Evolutionary conservation across 2,888 invertebrate species (phyloP).

Genomic region (Protonemura montana): DNA sequence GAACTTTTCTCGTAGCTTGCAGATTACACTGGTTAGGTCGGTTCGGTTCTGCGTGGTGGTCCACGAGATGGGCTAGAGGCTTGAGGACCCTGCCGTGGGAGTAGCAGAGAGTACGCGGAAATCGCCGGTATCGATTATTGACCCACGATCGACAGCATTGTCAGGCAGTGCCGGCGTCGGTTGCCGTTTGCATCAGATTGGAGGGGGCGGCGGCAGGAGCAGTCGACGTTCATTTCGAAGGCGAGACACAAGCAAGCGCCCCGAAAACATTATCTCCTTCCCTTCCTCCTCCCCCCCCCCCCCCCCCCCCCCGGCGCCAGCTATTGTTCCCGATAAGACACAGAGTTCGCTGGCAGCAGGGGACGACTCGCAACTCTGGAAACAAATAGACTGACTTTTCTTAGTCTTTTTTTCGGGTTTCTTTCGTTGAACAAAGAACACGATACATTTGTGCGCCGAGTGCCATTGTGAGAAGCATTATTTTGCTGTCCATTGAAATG

Average conservation of each 20-base stretch:
- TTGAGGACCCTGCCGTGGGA: not conserved
- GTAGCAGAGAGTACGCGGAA: not conserved
- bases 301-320: no score
- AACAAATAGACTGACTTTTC: not conserved
- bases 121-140: conserved; percentile 39
- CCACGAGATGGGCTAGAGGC: not conserved
- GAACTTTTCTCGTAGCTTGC: conserved; percentile 38
- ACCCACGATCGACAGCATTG: conserved; percentile 18
- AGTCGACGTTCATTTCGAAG: not conserved
- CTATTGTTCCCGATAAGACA: conserved; percentile 20
- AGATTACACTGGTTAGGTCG: conserved; percentile 26
- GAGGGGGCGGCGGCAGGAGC: not conserved
- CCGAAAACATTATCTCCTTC: not conserved
- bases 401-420: not conserved
- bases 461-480: not conserved
- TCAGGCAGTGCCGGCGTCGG: not conserved
- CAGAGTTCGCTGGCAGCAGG: not conserved
- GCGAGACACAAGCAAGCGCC: not conserved
- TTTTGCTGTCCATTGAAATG: not conserved
- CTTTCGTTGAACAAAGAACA: not conserved
- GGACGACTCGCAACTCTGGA: not conserved
- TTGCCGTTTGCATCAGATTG: conserved; percentile 21
- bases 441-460: not conserved
- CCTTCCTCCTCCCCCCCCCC: no score
- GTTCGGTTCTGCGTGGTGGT: no score